phyloP scores from a whole-genome alignment of 2,888 invertebrate species.

The Ptycholaimellus sp. region DNA sequence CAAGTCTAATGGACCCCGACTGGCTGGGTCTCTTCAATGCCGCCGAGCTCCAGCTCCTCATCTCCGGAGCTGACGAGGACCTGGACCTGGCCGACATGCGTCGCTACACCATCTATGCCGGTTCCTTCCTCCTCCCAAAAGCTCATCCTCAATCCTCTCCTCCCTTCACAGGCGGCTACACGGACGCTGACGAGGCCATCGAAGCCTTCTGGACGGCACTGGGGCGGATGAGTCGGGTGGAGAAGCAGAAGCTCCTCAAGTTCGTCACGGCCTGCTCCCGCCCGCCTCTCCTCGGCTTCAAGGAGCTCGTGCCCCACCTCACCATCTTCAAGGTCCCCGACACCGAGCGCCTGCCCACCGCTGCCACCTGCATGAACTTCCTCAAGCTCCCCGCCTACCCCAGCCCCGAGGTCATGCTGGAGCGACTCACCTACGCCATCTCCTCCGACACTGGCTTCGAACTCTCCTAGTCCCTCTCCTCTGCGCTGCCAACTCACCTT shows the following conservation, averaged over 20 bases:
- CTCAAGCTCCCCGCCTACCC: slow-evolving; percentile 92
- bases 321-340: slow-evolving; percentile 51
- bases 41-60: slow-evolving; percentile 77
- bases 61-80: slow-evolving; percentile 77
- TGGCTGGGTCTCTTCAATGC: slow-evolving; percentile 86
- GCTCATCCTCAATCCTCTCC: no score
- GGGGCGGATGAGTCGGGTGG: slow-evolving; percentile 41
- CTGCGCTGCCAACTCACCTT: slow-evolving; percentile 2
- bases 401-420: slow-evolving; percentile 70
- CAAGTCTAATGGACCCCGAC: slow-evolving; percentile 63
- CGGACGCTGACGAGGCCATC: slow-evolving; percentile 46
- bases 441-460: slow-evolving; percentile 95
- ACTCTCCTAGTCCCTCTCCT: slow-evolving; percentile 44
- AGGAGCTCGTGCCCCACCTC: slow-evolving; percentile 84
- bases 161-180: no score
- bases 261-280: slow-evolving; percentile 95
- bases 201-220: slow-evolving; percentile 68
- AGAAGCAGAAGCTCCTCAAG: slow-evolving; percentile 59
- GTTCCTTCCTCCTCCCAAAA: no score
- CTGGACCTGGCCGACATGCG: slow-evolving; percentile 71
- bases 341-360: slow-evolving; percentile 63
- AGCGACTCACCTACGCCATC: slow-evolving; percentile 87
- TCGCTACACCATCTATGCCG: slow-evolving; percentile 63
- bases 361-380: slow-evolving; percentile 92
- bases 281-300: slow-evolving; percentile 77